Base-by-base conservation (phyloP, 1,140 invertebrate genomes). In the Cotesia typhae region DNA sequence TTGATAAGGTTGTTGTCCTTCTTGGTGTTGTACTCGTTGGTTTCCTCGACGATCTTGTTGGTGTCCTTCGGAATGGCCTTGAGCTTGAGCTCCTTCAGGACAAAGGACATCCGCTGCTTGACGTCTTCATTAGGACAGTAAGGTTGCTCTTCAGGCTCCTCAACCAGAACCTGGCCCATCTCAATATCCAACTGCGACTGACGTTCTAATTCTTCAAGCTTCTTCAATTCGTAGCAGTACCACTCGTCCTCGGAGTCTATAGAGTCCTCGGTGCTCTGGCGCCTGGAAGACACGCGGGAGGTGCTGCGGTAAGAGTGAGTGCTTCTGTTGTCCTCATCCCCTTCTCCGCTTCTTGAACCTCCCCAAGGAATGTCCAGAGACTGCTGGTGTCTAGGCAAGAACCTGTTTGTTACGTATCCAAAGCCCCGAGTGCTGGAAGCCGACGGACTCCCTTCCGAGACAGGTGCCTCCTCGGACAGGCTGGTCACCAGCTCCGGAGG, bases 161-260 rank as follows among this genome's bases (percentile, higher is more conserved):
- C 90, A 4, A 88, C 83, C 14, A 91, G 79, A 1, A 89, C 88
- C 72, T 89, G 87, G 72, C 89, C 89, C 81, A 90, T 89, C 76
- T 92, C 92, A 12, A 87, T 80, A 78, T 93, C 92, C 47, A 92
- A 78, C 76, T 92, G 90, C 5, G 90, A 90, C 74, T 93, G 92
- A 74, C 92, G 88, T 83, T 97, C 95, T 80, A 96, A 88, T 87
- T 96, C 93, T 85, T 96, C 94, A 51, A 97, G 82, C 84, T 96
- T 95, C 60, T 93, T 88, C 66, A 96, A 80, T 80, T 96, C 95
- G 82, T 97, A 95, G 74, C 93, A 94, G 79, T 96, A 97, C 92
- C 95, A 97, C 87, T 96, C 95, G 80, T 97, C 95, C 85, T 97
- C 95, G 55, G 93, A 95, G 83, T 97, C 95, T 70, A 97, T 96